A percentile compares a stretch with the other conserved stretches of the same genome.
Evolutionary conservation across 2,113 vertebrate species (phyloP).

Genomic region (Mormyrus iriodes): DNA sequence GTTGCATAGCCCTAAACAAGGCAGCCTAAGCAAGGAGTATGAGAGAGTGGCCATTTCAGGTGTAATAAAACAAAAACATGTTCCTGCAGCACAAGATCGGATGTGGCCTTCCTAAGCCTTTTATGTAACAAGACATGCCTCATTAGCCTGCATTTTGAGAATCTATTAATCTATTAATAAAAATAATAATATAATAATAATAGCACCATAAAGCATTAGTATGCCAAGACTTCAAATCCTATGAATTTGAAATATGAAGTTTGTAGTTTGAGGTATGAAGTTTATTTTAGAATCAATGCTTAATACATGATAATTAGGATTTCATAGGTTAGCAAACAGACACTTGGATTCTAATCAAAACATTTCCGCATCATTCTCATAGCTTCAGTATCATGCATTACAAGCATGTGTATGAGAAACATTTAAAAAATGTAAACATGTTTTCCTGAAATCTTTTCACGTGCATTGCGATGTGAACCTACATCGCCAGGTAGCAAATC

Average conservation of each 20-base stretch:
- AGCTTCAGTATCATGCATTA: neutral
- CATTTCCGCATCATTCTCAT: neutral
- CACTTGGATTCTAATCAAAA: neutral
- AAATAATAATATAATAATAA: neutral
- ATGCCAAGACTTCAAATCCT: no score
- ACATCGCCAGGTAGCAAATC: neutral
- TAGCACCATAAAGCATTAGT: neutral
- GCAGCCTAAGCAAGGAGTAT: neutral
- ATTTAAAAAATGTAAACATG: neutral
- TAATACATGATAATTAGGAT: neutral
- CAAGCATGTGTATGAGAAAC: neutral
- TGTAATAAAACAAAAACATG: neutral
- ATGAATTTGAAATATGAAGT: neutral
- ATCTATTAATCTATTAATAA: neutral
- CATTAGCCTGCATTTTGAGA: neutral
- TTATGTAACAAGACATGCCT: neutral
- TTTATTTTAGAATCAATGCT: neutral
- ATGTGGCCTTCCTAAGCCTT: neutral
- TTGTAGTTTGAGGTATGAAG: neutral
- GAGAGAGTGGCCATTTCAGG: neutral
- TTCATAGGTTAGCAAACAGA: neutral
- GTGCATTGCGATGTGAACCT: neutral
- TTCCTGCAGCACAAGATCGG: neutral
- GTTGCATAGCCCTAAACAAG: neutral
- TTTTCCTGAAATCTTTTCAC: neutral